Base-by-base conservation (phyloP, 2,888 invertebrate species). In the Suillia variegata region DNA sequence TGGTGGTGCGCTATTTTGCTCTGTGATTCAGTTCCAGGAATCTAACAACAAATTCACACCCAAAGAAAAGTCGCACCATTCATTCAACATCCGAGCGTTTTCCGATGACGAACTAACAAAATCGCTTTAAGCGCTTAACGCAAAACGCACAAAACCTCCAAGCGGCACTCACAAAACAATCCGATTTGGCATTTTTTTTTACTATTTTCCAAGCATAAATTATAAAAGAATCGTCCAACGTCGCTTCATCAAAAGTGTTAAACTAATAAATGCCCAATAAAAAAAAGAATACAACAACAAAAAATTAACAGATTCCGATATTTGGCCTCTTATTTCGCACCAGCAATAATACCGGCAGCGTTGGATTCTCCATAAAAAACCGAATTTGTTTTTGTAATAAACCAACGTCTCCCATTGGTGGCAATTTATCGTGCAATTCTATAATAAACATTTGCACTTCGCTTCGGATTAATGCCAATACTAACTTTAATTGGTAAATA, bases 21-120 rank as follows among this genome's bases (percentile, higher is more conserved):
- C 56, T 62, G 71, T 73, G 75, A 74, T 63, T 74, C 71, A 71
- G 68, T 79, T 79, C 79, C 74, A 71, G 75, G 78, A 79, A 79
- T 79, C 79, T 79, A 79, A 79, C 79, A 77, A 70, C 74, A 78
- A n/a, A 79, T 78, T 79, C 79, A 79, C 80, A 79, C 78, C 76
- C 77, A 77, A 68, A 73, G 70, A 73, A 71, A 79, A 74, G 68
- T 78, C 77, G 70, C 76, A 77, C 75, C n/a, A n/a, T 74, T 78
- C 76, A 79, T 79, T 79, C 78, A 73, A 71, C 66, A 70, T 75
- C 75, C 66, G 76, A 76, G 72, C 74, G 77, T 75, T 75, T 76
- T 71, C 75, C 73, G 75, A 73, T 71, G 73, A 76, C 73, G 73
- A 74, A 66, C 76, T 55, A 65, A 64, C 66, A 8, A 38, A 38